Conservation (phyloP, 2,113 vertebrate species). For the Scortum barcoo region DNA sequence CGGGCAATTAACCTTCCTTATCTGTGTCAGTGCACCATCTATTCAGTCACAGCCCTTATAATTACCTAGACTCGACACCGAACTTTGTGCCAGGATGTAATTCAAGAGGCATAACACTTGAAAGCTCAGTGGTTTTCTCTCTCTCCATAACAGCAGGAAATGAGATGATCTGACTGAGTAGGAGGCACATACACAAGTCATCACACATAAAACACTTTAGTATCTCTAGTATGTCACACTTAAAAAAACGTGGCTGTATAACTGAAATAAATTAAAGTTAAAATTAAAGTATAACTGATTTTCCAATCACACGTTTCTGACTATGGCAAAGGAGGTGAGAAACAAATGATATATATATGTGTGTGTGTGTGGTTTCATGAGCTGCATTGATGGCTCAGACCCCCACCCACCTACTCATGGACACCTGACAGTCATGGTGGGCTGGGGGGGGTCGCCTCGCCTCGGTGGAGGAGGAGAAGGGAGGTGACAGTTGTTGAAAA, state of each 20-base stretch:
- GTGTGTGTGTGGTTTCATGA: not conserved
- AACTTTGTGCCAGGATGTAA: constrained; percentile 47
- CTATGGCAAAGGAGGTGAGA: not conserved
- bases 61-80: not conserved
- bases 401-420: constrained; percentile 58
- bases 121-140: constrained; percentile 36
- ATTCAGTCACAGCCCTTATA: constrained; percentile 12
- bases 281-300: too few relatives aligned
- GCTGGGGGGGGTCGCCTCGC: constrained; percentile 56
- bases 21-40: not conserved
- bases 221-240: not conserved
- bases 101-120: constrained; percentile 25
- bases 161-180: constrained; percentile 21
- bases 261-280: not conserved
- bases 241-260: not conserved
- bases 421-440: constrained; percentile 45
- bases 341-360: not conserved
- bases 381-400: constrained; percentile 25
- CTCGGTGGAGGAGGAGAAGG: constrained; percentile 45
- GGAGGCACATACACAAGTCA: constrained; percentile 1
- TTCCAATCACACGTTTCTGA: not conserved
- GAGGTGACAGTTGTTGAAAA: constrained; percentile 69
- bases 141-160: constrained; percentile 42
- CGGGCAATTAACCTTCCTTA: constrained; percentile 31
- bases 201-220: not conserved